A percentile compares a stretch with the other conserved stretches of the same genome.
These are phyloP conservation scores for Cossypha polioptera DNA, from an alignment of 2,797 vertebrate species.

Conservation along the genomic window DNA sequence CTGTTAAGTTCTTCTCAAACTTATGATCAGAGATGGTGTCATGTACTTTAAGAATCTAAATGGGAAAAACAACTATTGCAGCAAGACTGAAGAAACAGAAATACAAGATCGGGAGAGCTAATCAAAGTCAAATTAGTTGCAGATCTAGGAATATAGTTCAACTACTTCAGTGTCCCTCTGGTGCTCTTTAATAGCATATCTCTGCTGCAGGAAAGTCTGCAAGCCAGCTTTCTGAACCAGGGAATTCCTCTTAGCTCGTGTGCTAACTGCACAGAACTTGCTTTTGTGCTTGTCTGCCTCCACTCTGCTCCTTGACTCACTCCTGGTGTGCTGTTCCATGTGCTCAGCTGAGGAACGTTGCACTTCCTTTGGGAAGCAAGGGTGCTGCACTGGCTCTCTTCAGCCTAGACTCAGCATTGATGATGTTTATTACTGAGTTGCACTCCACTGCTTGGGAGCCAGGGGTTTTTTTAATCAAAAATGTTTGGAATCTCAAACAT, in stretches of 20 bases:
- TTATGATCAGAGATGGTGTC: background rate
- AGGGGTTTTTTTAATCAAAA: background rate
- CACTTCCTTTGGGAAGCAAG: background rate
- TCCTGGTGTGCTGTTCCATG: fast-evolving
- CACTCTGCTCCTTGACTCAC: background rate
- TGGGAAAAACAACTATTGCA: background rate
- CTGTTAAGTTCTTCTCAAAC: background rate
- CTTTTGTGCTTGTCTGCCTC: background rate
- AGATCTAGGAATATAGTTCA: background rate
- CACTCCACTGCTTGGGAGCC: background rate
- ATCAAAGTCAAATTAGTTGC: background rate
- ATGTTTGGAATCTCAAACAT: background rate
- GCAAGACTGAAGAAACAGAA: background rate
- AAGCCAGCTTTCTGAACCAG: background rate
- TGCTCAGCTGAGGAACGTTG: fast-evolving
- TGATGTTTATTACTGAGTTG: background rate
- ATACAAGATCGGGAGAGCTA: background rate
- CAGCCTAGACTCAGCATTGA: fast-evolving
- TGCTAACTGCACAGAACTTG: too few relatives aligned
- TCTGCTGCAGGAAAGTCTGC: background rate
- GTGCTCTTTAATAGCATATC: background rate
- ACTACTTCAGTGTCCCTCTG: background rate
- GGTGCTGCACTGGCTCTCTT: background rate
- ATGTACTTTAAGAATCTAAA: background rate
- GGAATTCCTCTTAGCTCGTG: background rate